These are phyloP conservation scores for Mimas tiliae DNA, from an alignment of 2,888 invertebrate genomes.

Conservation along the genomic window DNA sequence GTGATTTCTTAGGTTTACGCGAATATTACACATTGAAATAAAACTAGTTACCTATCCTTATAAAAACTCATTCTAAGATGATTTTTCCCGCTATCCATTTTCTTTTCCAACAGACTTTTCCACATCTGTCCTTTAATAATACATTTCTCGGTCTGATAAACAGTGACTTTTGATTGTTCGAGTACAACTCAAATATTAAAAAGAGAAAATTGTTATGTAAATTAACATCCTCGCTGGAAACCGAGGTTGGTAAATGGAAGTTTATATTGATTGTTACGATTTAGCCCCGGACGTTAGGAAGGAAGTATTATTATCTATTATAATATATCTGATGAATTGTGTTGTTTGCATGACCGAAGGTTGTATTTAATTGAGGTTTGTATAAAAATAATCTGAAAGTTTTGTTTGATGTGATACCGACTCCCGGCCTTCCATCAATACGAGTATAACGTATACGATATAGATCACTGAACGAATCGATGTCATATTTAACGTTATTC, in stretches of 20 bases:
- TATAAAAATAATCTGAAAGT: not conserved
- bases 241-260: constrained; percentile 3
- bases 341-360: constrained; percentile 5
- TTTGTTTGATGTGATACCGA: not conserved
- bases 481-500: not conserved
- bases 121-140: not conserved
- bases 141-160: constrained; percentile 5
- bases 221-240: not conserved
- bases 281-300: not conserved
- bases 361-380: not conserved
- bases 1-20: no score
- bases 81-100: no score
- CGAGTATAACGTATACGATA: no score
- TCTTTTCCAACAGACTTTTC: no score
- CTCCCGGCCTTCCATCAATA: not conserved
- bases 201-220: not conserved
- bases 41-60: no score
- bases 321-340: constrained; percentile 7
- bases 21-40: no score
- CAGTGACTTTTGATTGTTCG: not conserved
- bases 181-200: not conserved
- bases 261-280: constrained; percentile 7
- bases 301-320: constrained; percentile 12
- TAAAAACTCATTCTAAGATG: no score
- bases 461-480: not conserved